phyloP scores from a whole-genome alignment of 1,140 invertebrate species.

The Conus betulinus region DNA sequence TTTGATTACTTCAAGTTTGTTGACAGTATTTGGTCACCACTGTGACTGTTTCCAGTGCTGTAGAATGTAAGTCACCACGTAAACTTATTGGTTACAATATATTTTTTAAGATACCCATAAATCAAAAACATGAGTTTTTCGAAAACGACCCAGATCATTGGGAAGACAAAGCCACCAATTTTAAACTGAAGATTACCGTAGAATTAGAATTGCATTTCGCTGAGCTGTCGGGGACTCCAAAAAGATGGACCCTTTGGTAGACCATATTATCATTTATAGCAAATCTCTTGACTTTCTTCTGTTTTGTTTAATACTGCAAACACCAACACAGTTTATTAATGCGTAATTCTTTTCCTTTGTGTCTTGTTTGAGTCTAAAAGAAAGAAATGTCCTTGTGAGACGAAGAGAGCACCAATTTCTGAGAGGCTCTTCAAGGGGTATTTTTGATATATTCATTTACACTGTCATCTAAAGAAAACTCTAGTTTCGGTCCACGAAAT shows the following conservation, averaged over 20 bases:
- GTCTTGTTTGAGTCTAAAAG: neutral
- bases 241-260: neutral
- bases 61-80: neutral
- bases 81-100: neutral
- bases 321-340: neutral
- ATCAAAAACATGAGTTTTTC: neutral
- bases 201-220: neutral
- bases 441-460: neutral
- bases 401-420: neutral
- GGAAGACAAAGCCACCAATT: neutral
- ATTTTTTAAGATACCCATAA: neutral
- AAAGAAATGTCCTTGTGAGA: neutral
- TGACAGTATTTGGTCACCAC: neutral
- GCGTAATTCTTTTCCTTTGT: neutral
- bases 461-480: too few relatives aligned
- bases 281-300: neutral
- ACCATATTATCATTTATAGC: neutral
- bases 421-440: neutral
- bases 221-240: constrained; percentile 17
- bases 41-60: neutral
- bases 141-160: neutral
- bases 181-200: neutral
- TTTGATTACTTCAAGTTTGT: neutral
- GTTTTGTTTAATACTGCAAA: neutral
- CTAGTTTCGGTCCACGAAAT: too few relatives aligned